phyloP scores from a whole-genome alignment of 2,113 vertebrate genomes.

The Crotophaga sulcirostris region DNA sequence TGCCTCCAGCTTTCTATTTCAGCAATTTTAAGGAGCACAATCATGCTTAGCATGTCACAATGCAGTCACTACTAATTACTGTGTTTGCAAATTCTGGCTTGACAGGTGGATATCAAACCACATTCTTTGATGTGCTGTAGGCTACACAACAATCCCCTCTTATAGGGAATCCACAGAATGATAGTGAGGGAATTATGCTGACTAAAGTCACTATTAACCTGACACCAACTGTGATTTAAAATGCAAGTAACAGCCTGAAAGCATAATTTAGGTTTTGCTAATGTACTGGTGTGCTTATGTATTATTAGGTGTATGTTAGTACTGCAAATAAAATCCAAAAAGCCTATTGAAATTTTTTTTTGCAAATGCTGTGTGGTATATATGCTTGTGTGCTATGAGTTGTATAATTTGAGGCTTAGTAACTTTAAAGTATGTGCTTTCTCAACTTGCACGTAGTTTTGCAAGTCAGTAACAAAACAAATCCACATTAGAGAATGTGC shows the following conservation, averaged over 20 bases:
- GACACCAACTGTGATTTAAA: not conserved
- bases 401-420: not conserved
- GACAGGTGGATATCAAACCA: conserved; percentile 5
- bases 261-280: not conserved
- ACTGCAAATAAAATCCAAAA: not conserved
- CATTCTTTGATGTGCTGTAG: not conserved
- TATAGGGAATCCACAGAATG: not conserved
- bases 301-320: not conserved
- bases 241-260: not conserved
- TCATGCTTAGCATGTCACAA: conserved; percentile 15
- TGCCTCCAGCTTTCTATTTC: not conserved
- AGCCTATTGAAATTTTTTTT: not conserved
- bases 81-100: conserved; percentile 10
- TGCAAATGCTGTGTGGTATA: not conserved
- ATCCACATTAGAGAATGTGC: not conserved
- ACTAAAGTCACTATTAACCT: not conserved
- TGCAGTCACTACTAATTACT: conserved; percentile 34
- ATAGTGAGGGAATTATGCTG: not conserved
- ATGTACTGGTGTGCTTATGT: not conserved
- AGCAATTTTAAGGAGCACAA: not conserved
- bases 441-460: not conserved
- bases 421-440: not conserved
- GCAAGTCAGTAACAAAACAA: not conserved
- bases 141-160: not conserved
- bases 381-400: not conserved